Conservation (phyloP, 2,113 vertebrate species). For the Pseudolaguvia tuberculata region DNA sequence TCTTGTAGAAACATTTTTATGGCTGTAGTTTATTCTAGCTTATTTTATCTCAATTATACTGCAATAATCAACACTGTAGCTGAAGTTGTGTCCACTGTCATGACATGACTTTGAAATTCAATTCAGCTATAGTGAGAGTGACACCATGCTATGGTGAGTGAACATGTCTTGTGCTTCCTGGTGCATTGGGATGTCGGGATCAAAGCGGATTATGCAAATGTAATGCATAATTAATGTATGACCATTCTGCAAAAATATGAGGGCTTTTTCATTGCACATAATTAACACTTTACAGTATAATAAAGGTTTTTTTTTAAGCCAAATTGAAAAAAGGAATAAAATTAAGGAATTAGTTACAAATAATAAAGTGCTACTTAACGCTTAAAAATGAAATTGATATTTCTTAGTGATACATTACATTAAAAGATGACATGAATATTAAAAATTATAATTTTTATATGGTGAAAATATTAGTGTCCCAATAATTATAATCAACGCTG, state of each 20-base stretch:
- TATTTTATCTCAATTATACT: not conserved
- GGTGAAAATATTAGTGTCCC: no score
- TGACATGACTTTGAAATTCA: conserved; percentile 30
- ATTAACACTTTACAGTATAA: conserved; percentile 8
- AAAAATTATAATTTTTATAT: no score
- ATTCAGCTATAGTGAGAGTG: conserved; percentile 13
- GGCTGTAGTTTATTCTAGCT: not conserved
- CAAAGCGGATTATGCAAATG: conserved; percentile 43
- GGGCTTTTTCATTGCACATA: conserved; percentile 1
- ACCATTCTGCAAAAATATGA: conserved; percentile 25
- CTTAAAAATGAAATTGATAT: no score
- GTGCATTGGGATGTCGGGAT: conserved; percentile 29
- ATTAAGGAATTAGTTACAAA: no score
- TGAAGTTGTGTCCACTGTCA: not conserved
- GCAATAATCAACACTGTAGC: not conserved
- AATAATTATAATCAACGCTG: no score
- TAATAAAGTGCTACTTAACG: no score
- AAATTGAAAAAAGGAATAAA: no score
- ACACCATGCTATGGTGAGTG: conserved; percentile 29
- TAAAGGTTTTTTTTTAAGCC: no score
- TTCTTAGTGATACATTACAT: no score
- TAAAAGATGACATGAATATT: no score
- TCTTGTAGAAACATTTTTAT: not conserved
- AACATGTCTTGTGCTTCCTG: conserved; percentile 6
- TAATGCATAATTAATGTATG: conserved; percentile 38